A percentile compares a stretch with the other conserved stretches of the same genome.
These are phyloP conservation scores for Centruroides vittatus DNA, from an alignment of 1,140 invertebrate species.

Conservation along the genomic window DNA sequence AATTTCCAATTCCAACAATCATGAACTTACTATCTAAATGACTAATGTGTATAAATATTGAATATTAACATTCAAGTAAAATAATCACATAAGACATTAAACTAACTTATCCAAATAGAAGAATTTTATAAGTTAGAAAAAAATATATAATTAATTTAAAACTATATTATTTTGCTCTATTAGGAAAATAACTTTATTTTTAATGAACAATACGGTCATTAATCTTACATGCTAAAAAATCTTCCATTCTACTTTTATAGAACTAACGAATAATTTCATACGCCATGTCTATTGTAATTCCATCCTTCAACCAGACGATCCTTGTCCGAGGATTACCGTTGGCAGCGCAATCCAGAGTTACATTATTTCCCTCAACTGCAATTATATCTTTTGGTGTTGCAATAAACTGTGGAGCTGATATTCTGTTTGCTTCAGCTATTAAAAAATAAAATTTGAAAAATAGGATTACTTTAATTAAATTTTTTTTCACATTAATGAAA, in stretches of 20 bases:
- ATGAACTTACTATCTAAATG: slow-evolving; percentile 37
- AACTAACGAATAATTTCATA: slow-evolving; percentile 23
- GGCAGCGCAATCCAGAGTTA: slow-evolving; percentile 81
- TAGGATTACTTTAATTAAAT: no score
- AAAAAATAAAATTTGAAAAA: not conserved
- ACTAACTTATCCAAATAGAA: no score
- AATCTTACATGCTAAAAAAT: not conserved
- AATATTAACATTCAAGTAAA: no score
- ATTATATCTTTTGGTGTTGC: slow-evolving; percentile 40
- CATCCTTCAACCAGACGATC: slow-evolving; percentile 85
- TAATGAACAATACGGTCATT: not conserved
- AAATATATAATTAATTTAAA: no score
- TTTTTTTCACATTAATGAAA: no score
- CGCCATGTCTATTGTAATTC: slow-evolving; percentile 64
- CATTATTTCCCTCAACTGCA: slow-evolving; percentile 45
- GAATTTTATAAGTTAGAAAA: no score
- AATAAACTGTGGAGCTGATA: slow-evolving; percentile 30
- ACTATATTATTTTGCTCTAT: no score
- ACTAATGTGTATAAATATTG: not conserved
- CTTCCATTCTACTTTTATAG: no score
- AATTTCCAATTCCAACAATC: slow-evolving; percentile 45
- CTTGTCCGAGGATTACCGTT: slow-evolving; percentile 69
- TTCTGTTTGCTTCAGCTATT: slow-evolving; percentile 16
- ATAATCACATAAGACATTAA: no score
- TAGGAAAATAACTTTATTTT: no score